Conservation (phyloP, 2,888 invertebrate species). For the Andrena haemorrhoa region DNA sequence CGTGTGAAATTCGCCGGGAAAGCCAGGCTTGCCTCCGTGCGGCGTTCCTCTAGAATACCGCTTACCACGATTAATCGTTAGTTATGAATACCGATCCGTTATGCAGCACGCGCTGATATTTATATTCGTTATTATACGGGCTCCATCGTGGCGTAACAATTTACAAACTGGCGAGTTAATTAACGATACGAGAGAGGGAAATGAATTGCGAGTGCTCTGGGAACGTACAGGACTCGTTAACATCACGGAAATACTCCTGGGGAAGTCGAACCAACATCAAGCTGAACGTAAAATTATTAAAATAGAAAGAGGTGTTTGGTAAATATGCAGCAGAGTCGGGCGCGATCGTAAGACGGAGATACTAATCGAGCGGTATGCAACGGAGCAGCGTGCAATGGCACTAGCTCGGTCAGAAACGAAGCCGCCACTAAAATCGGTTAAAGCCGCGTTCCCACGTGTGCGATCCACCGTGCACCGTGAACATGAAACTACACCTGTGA, state of each 20-base stretch:
- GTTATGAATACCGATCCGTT: conserved; percentile 6
- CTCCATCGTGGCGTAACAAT: conserved; percentile 3
- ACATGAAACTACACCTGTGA: too few relatives aligned
- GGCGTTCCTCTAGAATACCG: conserved; percentile 8
- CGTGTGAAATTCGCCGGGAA: conserved; percentile 26
- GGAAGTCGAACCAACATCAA: background rate
- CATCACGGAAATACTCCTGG: background rate
- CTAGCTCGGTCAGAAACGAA: too few relatives aligned
- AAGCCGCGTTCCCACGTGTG: too few relatives aligned
- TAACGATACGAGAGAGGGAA: background rate
- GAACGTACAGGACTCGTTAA: background rate
- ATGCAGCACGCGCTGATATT: background rate
- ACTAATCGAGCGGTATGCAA: too few relatives aligned
- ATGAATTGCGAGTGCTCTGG: background rate
- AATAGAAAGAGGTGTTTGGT: background rate
- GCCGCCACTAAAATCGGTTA: too few relatives aligned
- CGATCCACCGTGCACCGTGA: too few relatives aligned
- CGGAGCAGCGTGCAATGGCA: too few relatives aligned
- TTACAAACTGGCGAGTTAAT: conserved; percentile 5
- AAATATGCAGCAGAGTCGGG: too few relatives aligned
- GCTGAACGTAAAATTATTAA: background rate
- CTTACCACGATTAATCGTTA: background rate
- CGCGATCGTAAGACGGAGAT: too few relatives aligned
- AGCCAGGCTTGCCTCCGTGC: background rate
- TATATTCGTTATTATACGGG: background rate